phyloP scores from a whole-genome alignment of 2,888 invertebrate species.

The Urechis unicinctus region DNA sequence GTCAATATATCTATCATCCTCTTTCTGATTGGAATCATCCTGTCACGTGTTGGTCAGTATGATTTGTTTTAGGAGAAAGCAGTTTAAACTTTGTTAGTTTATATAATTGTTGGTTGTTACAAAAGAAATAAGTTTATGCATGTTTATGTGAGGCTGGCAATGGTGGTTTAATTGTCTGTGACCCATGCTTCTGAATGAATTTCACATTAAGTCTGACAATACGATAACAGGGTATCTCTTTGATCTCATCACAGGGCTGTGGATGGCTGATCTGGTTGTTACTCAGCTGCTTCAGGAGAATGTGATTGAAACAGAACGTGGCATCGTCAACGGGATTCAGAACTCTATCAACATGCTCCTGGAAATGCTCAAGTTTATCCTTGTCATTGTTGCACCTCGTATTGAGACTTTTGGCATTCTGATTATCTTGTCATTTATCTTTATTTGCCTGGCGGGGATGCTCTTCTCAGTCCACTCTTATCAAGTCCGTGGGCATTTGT shows the following conservation, averaged over 20 bases:
- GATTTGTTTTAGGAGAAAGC: no score
- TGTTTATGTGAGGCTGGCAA: neutral
- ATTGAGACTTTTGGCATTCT: conserved; percentile 53
- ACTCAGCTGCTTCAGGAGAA: conserved; percentile 55
- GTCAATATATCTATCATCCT: conserved; percentile 30
- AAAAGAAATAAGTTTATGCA: no score
- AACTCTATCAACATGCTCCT: conserved; percentile 54
- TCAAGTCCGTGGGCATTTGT: neutral
- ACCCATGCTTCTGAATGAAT: no score
- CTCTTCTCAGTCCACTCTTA: conserved; percentile 32
- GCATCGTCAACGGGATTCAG: conserved; percentile 55
- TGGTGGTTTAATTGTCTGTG: no score
- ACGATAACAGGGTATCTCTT: no score
- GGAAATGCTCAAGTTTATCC: conserved; percentile 53
- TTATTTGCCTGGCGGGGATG: conserved; percentile 35
- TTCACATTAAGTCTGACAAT: no score
- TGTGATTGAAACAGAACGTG: conserved; percentile 51
- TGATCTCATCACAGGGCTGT: conserved; percentile 54
- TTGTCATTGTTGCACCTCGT: conserved; percentile 51
- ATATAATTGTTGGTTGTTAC: no score
- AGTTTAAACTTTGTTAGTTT: no score
- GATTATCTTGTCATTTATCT: conserved; percentile 50
- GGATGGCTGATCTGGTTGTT: conserved; percentile 55
- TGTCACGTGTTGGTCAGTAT: conserved; percentile 44
- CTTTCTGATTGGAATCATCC: conserved; percentile 39